These are phyloP conservation scores for Napeogenes sylphis DNA, from an alignment of 2,888 invertebrate species.

Conservation along the genomic window DNA sequence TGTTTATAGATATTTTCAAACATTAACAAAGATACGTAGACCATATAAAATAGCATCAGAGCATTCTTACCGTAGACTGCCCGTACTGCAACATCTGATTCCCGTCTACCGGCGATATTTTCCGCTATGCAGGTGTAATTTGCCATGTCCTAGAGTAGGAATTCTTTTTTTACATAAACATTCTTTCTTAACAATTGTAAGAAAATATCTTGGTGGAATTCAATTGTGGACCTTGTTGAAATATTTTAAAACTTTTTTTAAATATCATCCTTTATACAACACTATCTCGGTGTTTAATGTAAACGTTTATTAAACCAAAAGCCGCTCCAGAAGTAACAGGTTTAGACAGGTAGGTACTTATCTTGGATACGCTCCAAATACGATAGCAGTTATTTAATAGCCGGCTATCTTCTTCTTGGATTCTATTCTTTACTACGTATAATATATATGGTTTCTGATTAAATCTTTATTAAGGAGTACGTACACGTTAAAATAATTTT, in stretches of 20 bases:
- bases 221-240: not conserved
- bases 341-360: conserved; percentile 13
- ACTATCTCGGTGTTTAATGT: not conserved
- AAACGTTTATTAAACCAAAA: conserved; percentile 11
- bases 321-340: conserved; percentile 19
- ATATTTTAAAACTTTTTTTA: not conserved
- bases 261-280: conserved; percentile 3
- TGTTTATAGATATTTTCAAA: too few species aligned
- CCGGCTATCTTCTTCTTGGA: not conserved
- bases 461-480: not conserved
- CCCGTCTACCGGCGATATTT: conserved; percentile 91
- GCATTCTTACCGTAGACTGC: conserved; percentile 90
- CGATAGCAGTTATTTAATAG: conserved; percentile 21
- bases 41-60: not conserved
- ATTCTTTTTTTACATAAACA: not conserved
- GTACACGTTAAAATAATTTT: too few species aligned
- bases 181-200: too few species aligned
- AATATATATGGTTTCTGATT: not conserved
- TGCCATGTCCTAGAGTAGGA: conserved; percentile 84
- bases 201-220: too few species aligned
- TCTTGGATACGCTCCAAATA: conserved; percentile 20
- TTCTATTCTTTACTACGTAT: not conserved
- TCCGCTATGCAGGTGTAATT: conserved; percentile 97
- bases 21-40: too few species aligned
- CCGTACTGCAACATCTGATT: conserved; percentile 89